Conservation (phyloP, 2,797 vertebrate genomes). For the Carduelis carduelis region DNA sequence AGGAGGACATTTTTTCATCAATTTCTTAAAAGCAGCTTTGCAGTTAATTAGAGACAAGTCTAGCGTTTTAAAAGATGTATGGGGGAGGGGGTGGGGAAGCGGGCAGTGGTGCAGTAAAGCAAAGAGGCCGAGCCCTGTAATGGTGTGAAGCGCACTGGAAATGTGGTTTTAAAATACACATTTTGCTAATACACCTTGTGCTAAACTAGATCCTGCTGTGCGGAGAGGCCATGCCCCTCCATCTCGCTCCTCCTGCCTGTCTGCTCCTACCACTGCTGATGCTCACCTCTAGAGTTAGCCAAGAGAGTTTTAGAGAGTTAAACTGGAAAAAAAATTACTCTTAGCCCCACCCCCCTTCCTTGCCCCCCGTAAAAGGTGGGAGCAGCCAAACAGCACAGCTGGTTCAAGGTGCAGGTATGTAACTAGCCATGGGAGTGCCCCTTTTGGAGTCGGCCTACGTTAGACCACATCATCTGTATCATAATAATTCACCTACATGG, state of each 20-base stretch:
- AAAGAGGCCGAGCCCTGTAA: background rate
- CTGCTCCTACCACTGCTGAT: background rate
- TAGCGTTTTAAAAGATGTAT: background rate
- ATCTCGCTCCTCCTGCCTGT: background rate
- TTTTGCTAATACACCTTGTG: background rate
- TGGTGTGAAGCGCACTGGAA: background rate
- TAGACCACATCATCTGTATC: background rate
- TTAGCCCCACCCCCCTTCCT: background rate
- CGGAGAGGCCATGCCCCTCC: background rate
- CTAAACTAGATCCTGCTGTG: background rate
- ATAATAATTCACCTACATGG: background rate
- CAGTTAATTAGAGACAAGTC: background rate
- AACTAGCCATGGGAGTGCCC: background rate
- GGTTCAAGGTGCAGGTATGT: background rate
- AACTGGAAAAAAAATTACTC: background rate
- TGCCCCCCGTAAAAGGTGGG: background rate
- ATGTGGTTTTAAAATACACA: background rate
- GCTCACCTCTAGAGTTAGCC: background rate
- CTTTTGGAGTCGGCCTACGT: background rate
- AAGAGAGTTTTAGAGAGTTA: background rate
- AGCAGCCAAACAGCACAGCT: background rate
- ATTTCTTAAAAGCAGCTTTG: slow-evolving; percentile 7
- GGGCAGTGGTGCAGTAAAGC: background rate
- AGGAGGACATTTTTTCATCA: slow-evolving; percentile 35
- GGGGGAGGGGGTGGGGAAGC: too few relatives aligned